A percentile compares a stretch with the other conserved stretches of the same genome.
Evolutionary conservation across 2,113 vertebrate species (phyloP).

Genomic region (Apteryx mantelli): DNA sequence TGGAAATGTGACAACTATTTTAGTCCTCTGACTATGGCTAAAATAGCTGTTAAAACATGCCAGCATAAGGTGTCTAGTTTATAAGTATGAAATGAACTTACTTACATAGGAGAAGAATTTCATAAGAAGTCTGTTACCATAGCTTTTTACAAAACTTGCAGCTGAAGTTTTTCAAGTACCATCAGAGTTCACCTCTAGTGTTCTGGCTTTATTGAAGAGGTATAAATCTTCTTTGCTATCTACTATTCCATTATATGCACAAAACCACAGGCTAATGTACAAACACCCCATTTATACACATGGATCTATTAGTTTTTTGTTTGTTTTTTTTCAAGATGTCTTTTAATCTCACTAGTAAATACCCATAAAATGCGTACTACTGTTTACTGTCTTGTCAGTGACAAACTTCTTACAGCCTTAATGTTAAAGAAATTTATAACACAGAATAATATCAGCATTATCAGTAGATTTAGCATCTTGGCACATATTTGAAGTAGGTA

Average conservation of each 20-base stretch:
- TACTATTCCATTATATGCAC: neutral
- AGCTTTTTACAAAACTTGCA: neutral
- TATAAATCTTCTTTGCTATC: neutral
- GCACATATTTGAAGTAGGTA: neutral
- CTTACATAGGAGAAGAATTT: neutral
- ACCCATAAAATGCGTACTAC: neutral
- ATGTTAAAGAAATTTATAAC: conserved; percentile 15
- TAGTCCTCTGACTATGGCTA: neutral
- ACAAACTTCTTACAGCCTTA: neutral
- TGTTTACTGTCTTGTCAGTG: neutral
- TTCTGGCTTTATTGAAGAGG: neutral
- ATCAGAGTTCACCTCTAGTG: neutral
- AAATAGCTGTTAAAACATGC: neutral
- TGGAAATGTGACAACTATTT: neutral
- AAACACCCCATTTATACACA: neutral
- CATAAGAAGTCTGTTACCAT: neutral
- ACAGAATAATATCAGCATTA: neutral
- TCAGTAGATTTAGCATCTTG: neutral
- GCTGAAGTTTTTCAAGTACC: neutral
- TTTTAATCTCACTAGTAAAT: neutral
- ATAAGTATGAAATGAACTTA: neutral
- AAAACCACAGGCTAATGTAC: neutral
- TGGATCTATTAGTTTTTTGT: neutral
- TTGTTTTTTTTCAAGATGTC: neutral
- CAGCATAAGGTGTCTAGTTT: neutral